Conservation (phyloP, 2,888 invertebrate species). For the Globia sparganii region DNA sequence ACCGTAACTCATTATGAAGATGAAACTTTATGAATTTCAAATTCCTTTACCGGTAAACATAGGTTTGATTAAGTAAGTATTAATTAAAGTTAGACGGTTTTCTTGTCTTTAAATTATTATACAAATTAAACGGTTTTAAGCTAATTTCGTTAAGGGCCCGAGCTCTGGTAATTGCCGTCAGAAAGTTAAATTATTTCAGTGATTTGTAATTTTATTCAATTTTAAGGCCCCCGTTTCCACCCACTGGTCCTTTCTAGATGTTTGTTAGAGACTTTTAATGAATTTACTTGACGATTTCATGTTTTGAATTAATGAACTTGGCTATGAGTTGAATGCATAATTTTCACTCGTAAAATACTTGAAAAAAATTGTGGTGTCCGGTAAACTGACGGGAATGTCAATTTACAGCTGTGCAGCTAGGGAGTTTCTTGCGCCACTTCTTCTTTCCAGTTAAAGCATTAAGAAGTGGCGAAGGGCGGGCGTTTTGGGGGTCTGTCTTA, state of each 20-base stretch:
- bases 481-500: neutral
- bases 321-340: constrained; percentile 34
- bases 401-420: too few relatives aligned
- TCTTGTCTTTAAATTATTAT: constrained; percentile 47
- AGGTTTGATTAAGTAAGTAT: constrained; percentile 54
- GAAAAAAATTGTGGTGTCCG: neutral
- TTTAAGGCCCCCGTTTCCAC: constrained; percentile 24
- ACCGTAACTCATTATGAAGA: constrained; percentile 11
- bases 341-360: neutral
- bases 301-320: constrained; percentile 42
- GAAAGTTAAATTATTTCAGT: constrained; percentile 61
- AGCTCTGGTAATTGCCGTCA: constrained; percentile 58
- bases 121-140: constrained; percentile 43
- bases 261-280: constrained; percentile 49
- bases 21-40: constrained; percentile 33
- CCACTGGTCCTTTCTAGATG: constrained; percentile 23
- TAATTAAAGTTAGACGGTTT: constrained; percentile 54
- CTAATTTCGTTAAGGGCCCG: constrained; percentile 54
- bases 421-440: neutral
- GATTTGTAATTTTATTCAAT: constrained; percentile 58
- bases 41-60: constrained; percentile 44
- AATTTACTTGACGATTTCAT: constrained; percentile 47
- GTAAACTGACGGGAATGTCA: neutral
- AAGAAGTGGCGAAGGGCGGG: too few relatives aligned
- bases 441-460: too few relatives aligned